A percentile compares a stretch with the other conserved stretches of the same genome.
Evolutionary conservation across 1,140 invertebrate species (phyloP).

Genomic region (Pollicipes pollicipes): DNA sequence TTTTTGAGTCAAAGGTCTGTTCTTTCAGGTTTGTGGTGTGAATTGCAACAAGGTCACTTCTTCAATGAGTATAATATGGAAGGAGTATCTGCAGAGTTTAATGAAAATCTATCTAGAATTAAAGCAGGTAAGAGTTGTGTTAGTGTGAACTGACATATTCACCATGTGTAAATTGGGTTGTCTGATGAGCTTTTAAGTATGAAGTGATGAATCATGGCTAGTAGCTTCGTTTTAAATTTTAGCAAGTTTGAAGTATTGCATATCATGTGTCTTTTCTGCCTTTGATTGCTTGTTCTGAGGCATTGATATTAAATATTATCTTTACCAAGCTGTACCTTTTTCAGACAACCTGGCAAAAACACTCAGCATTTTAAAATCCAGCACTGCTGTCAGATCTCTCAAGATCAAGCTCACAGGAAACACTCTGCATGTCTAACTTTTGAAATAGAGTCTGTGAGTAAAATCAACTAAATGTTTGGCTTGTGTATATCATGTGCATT

Average conservation of each 20-base stretch:
- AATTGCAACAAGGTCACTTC: constrained; percentile 52
- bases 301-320: no score
- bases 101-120: constrained; percentile 67
- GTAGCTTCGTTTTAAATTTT: no score
- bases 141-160: no score
- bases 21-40: constrained; percentile 57
- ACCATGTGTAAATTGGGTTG: no score
- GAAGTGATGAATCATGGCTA: no score
- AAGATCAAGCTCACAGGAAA: constrained; percentile 75
- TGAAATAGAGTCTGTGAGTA: constrained; percentile 46
- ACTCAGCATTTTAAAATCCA: constrained; percentile 39
- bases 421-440: constrained; percentile 58
- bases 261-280: no score
- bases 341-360: constrained; percentile 40
- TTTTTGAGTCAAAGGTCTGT: no score
- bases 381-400: constrained; percentile 40
- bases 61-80: constrained; percentile 63
- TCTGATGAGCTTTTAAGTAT: no score
- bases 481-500: no score
- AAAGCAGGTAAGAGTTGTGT: constrained; percentile 41
- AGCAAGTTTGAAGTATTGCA: no score
- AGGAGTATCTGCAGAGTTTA: constrained; percentile 46
- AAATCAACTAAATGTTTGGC: constrained; percentile 15
- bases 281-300: no score
- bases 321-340: no score